Evolutionary conservation across 2,797 vertebrate species (phyloP).

Genomic region (Sebastes miniatus): DNA sequence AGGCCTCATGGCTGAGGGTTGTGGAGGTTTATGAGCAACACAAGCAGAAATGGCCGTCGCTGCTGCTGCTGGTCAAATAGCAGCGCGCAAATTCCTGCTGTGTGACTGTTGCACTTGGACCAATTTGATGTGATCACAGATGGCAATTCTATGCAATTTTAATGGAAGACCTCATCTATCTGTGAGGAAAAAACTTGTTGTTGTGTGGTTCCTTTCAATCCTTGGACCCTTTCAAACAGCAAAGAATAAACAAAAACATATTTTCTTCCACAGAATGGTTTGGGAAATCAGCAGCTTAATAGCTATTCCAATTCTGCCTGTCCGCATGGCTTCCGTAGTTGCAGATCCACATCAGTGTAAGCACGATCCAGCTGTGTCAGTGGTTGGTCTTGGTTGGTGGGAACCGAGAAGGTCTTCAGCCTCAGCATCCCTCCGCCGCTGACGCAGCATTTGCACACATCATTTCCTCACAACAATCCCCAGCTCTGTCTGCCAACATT

Average conservation of each 20-base stretch:
- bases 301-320: neutral
- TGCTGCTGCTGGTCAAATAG: neutral
- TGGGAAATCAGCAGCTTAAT: constrained; percentile 10
- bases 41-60: neutral
- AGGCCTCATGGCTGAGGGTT: neutral
- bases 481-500: constrained; percentile 40
- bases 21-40: constrained; percentile 1
- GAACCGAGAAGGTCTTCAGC: constrained; percentile 36
- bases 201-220: neutral
- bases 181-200: neutral
- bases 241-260: neutral
- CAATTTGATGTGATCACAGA: neutral
- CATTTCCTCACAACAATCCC: constrained; percentile 64
- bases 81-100: neutral
- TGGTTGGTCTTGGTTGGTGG: constrained; percentile 30
- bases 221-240: neutral
- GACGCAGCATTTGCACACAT: constrained; percentile 60
- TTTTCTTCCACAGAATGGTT: constrained; percentile 5
- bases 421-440: constrained; percentile 53
- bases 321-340: constrained; percentile 5
- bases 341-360: constrained; percentile 28
- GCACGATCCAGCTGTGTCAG: constrained; percentile 61
- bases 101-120: neutral
- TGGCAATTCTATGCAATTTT: neutral
- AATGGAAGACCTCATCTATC: neutral